Conservation (phyloP, 2,113 vertebrate species). For the Sinocyclocheilus anophthalmus region DNA sequence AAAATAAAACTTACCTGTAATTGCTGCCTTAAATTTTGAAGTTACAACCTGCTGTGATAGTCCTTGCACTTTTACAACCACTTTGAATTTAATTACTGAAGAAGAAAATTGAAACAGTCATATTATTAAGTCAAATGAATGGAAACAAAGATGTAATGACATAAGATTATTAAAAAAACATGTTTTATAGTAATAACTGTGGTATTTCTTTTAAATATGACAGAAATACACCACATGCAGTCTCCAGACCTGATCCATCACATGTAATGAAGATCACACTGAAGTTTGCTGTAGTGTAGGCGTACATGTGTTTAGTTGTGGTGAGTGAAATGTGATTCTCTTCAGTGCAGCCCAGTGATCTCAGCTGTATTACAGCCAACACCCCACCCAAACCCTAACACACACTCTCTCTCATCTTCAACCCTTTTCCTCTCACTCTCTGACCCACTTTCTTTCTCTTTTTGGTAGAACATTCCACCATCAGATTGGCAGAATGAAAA, state of each 20-base stretch:
- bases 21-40: neutral
- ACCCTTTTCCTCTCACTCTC: conserved; percentile 36
- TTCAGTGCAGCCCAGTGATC: conserved; percentile 11
- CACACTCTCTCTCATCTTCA: conserved; percentile 23
- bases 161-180: neutral
- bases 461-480: neutral
- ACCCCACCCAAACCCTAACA: conserved; percentile 52
- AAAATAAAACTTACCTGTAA: neutral
- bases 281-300: neutral
- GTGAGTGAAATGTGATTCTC: conserved; percentile 38
- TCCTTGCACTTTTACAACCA: neutral
- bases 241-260: neutral
- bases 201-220: neutral
- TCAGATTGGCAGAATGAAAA: conserved; percentile 3
- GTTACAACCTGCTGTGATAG: neutral
- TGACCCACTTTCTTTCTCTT: conserved; percentile 45
- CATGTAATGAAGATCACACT: neutral
- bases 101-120: neutral
- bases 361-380: conserved; percentile 24
- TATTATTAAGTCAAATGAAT: neutral
- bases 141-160: neutral
- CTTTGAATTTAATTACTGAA: neutral
- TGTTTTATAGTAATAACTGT: neutral
- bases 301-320: conserved; percentile 7
- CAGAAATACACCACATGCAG: neutral